Conservation (phyloP, 2,797 vertebrate genomes). For the Acrossocheilus wenchowensis region DNA sequence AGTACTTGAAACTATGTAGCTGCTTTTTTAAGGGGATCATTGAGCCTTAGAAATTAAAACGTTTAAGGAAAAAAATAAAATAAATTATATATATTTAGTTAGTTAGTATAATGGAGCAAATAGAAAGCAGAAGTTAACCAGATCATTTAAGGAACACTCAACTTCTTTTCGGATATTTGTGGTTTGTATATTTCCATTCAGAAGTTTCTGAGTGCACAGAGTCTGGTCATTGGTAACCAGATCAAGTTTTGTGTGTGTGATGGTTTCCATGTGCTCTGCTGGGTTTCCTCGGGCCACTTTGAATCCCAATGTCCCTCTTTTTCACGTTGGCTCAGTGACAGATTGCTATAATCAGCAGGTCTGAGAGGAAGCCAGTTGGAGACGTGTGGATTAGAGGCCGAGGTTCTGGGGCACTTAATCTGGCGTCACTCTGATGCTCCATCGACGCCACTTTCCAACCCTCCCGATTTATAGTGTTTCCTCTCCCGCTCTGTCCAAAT, state of each 20-base stretch:
- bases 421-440: constrained; percentile 29
- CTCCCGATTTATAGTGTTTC: constrained; percentile 48
- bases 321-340: constrained; percentile 10
- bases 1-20: background rate
- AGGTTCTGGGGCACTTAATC: constrained; percentile 48
- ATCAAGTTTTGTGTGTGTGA: background rate
- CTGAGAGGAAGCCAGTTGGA: constrained; percentile 26
- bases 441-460: constrained; percentile 32
- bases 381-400: constrained; percentile 42
- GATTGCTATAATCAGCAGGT: constrained; percentile 49
- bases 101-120: background rate
- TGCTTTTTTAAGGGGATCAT: background rate
- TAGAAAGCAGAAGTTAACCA: background rate
- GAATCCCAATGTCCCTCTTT: background rate
- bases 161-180: background rate
- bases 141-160: background rate
- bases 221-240: constrained; percentile 10
- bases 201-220: background rate
- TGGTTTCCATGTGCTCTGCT: constrained; percentile 5
- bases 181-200: background rate
- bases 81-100: no score
- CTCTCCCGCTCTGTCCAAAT: constrained; percentile 42
- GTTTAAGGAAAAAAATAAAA: no score
- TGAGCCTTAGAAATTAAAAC: background rate
- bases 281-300: background rate